Evolutionary conservation across 2,113 vertebrate species (phyloP).

Genomic region (Oreochromis spilurus): DNA sequence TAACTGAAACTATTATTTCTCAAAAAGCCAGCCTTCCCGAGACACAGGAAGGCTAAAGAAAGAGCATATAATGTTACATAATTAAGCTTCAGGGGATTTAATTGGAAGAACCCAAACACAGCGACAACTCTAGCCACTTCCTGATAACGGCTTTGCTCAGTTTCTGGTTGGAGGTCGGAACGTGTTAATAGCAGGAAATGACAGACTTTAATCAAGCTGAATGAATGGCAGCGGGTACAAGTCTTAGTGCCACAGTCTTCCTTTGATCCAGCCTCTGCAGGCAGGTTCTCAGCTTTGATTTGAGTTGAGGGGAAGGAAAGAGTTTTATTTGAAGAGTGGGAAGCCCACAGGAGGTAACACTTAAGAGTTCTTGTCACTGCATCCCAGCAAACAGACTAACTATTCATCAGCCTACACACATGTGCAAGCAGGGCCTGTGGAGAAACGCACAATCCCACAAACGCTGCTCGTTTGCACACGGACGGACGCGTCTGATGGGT

Average conservation of each 20-base stretch:
- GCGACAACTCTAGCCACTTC: conserved; percentile 54
- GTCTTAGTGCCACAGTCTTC: conserved; percentile 43
- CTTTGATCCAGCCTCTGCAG: conserved; percentile 67
- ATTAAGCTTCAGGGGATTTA: conserved; percentile 24
- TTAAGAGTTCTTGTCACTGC: conserved; percentile 60
- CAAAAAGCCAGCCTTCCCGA: not conserved
- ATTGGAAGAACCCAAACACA: conserved; percentile 43
- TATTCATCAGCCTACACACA: conserved; percentile 64
- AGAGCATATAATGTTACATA: not conserved
- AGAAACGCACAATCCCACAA: conserved; percentile 33
- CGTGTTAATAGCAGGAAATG: conserved; percentile 69
- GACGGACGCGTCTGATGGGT: conserved; percentile 20
- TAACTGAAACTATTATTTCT: not conserved
- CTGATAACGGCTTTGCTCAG: conserved; percentile 47
- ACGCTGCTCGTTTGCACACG: conserved; percentile 33
- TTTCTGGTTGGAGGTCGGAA: conserved; percentile 44
- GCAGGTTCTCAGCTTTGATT: conserved; percentile 64
- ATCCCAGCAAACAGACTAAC: conserved; percentile 58
- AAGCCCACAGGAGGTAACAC: conserved; percentile 70
- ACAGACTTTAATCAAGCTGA: conserved; percentile 63
- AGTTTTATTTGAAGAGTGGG: conserved; percentile 63
- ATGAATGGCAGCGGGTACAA: conserved; percentile 56
- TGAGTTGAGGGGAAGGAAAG: conserved; percentile 49
- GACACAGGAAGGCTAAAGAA: not conserved
- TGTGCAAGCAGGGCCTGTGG: conserved; percentile 40